Evolutionary conservation across 1,140 invertebrate genomes (phyloP).

Genomic region (Carposina sasakii): DNA sequence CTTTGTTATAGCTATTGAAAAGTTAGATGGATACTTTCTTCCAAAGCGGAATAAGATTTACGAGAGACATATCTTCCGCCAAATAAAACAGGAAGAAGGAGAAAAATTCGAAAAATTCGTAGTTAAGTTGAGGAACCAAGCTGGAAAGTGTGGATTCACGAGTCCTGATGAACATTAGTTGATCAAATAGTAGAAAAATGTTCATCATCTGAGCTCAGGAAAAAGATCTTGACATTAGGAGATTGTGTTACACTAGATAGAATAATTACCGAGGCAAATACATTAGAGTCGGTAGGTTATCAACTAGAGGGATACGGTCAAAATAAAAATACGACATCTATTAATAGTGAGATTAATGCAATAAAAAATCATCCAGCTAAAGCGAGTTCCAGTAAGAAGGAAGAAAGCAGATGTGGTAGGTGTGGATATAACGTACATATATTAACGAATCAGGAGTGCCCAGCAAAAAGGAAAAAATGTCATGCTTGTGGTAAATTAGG

Average conservation of each 20-base stretch:
- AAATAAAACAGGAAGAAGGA: conserved; percentile 3
- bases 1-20: conserved; percentile 24
- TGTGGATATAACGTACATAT: neutral
- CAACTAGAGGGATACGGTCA: conserved; percentile 5
- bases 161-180: conserved; percentile 5
- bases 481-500: conserved; percentile 8
- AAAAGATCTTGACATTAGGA: conserved; percentile 12
- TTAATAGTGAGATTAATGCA: neutral
- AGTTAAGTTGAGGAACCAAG: conserved; percentile 5
- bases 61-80: conserved; percentile 3
- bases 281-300: conserved; percentile 3
- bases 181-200: conserved; percentile 12
- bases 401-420: neutral
- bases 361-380: neutral
- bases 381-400: neutral
- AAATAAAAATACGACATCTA: neutral
- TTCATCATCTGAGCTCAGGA: conserved; percentile 2
- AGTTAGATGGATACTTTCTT: conserved; percentile 26
- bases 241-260: conserved; percentile 10
- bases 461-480: conserved; percentile 10
- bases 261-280: conserved; percentile 9
- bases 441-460: neutral
- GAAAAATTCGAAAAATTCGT: conserved; percentile 15
- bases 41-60: conserved; percentile 21
- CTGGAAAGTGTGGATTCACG: neutral